A percentile compares a stretch with the other conserved stretches of the same genome.
Evolutionary conservation across 2,113 vertebrate species (phyloP).

Genomic region (Gallinago media): DNA sequence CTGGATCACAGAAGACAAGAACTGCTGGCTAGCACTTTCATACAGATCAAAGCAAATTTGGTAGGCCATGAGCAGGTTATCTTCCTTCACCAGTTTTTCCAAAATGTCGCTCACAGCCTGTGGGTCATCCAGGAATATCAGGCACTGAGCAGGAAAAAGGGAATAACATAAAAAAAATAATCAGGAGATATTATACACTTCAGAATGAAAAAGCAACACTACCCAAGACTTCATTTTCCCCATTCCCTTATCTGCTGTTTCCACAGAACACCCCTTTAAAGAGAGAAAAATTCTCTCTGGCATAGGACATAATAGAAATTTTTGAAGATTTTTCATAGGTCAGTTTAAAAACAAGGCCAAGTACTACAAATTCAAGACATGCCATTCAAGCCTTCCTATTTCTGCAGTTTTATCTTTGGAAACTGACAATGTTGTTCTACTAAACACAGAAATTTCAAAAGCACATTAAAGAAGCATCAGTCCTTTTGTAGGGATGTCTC

Average conservation of each 20-base stretch:
- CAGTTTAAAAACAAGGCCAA: neutral
- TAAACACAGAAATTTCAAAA: neutral
- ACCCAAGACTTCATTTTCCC: neutral
- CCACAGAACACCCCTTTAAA: neutral
- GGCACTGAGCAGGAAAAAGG: conserved; percentile 80
- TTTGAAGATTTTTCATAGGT: neutral
- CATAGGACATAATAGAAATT: neutral
- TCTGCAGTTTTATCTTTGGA: neutral
- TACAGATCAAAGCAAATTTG: conserved; percentile 99
- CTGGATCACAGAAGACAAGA: conserved; percentile 97
- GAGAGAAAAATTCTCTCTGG: neutral
- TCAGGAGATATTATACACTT: neutral
- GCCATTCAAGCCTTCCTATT: neutral
- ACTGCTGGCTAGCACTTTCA: conserved; percentile 98
- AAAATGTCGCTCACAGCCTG: conserved; percentile 98
- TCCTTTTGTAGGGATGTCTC: neutral
- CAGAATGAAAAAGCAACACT: neutral
- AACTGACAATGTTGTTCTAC: neutral
- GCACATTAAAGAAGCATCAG: neutral
- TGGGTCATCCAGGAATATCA: conserved; percentile 98
- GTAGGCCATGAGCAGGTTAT: conserved; percentile 98
- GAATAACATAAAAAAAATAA: neutral
- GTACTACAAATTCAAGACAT: neutral
- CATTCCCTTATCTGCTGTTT: neutral
- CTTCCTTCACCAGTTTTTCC: conserved; percentile 98